These are phyloP conservation scores for Cydia amplana DNA, from an alignment of 1,140 invertebrate genomes.

Conservation along the genomic window DNA sequence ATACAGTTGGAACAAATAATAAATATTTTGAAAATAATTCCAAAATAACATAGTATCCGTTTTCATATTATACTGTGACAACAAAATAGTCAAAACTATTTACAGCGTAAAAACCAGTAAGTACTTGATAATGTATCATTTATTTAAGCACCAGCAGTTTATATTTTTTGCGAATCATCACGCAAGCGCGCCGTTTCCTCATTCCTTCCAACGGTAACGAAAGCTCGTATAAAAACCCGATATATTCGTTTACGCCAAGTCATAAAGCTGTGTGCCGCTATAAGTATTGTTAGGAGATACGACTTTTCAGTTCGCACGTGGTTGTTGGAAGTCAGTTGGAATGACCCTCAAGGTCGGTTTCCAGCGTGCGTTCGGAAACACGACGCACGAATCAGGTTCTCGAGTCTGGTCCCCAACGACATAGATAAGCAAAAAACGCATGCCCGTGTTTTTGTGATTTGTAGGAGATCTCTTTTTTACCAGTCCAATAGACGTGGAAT, in stretches of 20 bases:
- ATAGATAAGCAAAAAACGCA: neutral
- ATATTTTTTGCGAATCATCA: conserved; percentile 10
- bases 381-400: conserved; percentile 21
- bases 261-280: neutral
- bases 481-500: neutral
- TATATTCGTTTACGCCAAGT: neutral
- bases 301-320: neutral
- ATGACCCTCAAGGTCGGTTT: conserved; percentile 31
- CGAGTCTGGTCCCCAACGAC: conserved; percentile 14
- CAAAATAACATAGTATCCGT: neutral
- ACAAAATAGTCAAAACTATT: neutral
- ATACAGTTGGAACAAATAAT: no score
- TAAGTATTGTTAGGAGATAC: neutral
- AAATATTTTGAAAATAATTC: no score
- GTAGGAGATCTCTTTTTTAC: neutral
- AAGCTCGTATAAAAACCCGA: conserved; percentile 17
- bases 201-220: conserved; percentile 30
- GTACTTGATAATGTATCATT: conserved; percentile 9
- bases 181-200: conserved; percentile 21
- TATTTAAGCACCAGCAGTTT: conserved; percentile 14
- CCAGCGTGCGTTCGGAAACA: conserved; percentile 17
- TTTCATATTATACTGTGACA: neutral
- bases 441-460: neutral
- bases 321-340: conserved; percentile 7
- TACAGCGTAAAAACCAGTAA: neutral